These are phyloP conservation scores for Drosophila punjabiensis DNA, from an alignment of 1,140 invertebrate genomes.

Conservation along the genomic window DNA sequence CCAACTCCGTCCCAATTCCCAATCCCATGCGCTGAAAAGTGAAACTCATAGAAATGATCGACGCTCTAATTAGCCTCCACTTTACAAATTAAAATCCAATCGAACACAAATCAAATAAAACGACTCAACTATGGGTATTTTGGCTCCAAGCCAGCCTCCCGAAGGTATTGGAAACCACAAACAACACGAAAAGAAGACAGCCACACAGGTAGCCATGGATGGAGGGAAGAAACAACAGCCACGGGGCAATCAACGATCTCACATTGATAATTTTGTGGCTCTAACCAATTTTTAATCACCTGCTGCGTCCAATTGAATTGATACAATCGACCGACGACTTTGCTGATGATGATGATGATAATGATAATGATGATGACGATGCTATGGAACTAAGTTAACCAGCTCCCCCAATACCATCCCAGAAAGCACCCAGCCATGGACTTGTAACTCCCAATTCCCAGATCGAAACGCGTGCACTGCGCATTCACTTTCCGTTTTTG, in stretches of 20 bases:
- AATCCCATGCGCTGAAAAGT: slow-evolving; percentile 55
- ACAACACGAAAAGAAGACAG: slow-evolving; percentile 1
- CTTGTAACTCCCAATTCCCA: slow-evolving; percentile 38
- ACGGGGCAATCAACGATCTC: slow-evolving; percentile 75
- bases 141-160: slow-evolving; percentile 43
- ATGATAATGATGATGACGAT: slow-evolving; percentile 29
- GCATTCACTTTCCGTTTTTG: slow-evolving; percentile 83
- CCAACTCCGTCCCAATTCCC: slow-evolving; percentile 9
- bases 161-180: slow-evolving; percentile 63
- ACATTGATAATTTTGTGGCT: slow-evolving; percentile 83
- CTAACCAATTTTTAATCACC: slow-evolving; percentile 84
- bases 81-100: slow-evolving; percentile 84
- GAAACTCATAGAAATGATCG: slow-evolving; percentile 70
- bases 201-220: slow-evolving; percentile 36
- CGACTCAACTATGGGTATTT: slow-evolving; percentile 63
- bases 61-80: slow-evolving; percentile 80
- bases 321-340: slow-evolving; percentile 63
- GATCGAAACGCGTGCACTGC: slow-evolving; percentile 53
- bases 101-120: slow-evolving; percentile 82
- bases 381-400: slow-evolving; percentile 36
- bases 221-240: slow-evolving; percentile 45
- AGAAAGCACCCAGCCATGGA: slow-evolving; percentile 29
- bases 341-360: slow-evolving; percentile 20
- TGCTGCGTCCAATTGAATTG: slow-evolving; percentile 83
- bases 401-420: slow-evolving; percentile 24